Percentiles rank a stretch among this genome's conserved stretches.
Evolutionary conservation across 2,797 vertebrate genomes (phyloP).

Genomic region (Falco naumanni): DNA sequence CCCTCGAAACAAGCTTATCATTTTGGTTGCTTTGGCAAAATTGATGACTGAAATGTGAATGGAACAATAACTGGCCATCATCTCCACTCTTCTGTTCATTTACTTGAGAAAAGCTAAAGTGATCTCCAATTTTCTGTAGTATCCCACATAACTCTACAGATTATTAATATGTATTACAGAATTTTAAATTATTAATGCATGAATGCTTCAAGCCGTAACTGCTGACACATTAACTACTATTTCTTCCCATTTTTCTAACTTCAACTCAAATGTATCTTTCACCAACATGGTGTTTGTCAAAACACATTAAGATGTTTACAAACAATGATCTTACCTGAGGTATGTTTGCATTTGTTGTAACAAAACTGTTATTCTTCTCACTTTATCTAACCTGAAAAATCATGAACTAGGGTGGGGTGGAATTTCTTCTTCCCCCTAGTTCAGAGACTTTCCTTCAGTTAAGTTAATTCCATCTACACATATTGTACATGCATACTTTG

Average conservation of each 20-base stretch:
- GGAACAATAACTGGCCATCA: not conserved
- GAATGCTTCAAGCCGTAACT: not conserved
- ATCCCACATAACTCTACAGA: not conserved
- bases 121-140: not conserved
- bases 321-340: not conserved
- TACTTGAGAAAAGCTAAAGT: not conserved
- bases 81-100: not conserved
- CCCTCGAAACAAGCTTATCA: not conserved
- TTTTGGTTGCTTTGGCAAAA: not conserved
- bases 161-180: not conserved
- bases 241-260: not conserved
- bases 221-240: not conserved
- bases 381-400: not conserved
- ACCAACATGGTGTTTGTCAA: not conserved
- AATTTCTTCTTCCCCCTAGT: not conserved
- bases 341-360: not conserved
- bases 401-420: rapidly evolving
- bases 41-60: not conserved
- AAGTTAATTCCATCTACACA: not conserved
- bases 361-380: not conserved
- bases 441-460: not conserved
- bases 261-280: not conserved
- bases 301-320: not conserved
- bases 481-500: not conserved
- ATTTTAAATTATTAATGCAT: not conserved